phyloP scores from a whole-genome alignment of 2,113 vertebrate species.

The Choloepus hoffmanni region DNA sequence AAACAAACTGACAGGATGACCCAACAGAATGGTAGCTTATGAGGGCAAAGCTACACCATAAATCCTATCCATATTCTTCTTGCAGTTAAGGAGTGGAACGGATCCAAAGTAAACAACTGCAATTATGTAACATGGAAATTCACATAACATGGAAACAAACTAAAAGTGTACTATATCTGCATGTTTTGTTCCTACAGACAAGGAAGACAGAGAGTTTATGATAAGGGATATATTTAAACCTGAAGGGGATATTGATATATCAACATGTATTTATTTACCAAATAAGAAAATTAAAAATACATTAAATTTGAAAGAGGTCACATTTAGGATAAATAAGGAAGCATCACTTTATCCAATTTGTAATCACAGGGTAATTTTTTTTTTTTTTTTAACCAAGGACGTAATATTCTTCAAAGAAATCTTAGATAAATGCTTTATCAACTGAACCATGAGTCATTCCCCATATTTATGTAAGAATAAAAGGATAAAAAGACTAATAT shows the following conservation, averaged over 20 bases:
- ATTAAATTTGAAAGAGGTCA: neutral
- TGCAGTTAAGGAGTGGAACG: neutral
- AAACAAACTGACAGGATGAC: neutral
- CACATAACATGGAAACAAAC: neutral
- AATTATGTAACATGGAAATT: neutral
- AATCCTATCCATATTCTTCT: neutral
- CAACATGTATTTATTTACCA: neutral
- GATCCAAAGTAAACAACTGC: neutral
- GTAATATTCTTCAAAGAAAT: neutral
- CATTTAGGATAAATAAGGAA: neutral
- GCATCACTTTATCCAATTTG: neutral
- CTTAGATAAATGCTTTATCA: neutral
- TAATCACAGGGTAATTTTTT: neutral
- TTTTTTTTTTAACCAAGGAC: neutral
- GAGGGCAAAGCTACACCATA: neutral
- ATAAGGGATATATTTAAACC: neutral
- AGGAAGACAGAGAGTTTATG: neutral
- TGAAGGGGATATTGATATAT: neutral
- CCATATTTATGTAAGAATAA: conserved; percentile 8
- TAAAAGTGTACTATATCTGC: neutral
- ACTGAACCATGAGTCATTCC: neutral
- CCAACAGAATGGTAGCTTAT: neutral
- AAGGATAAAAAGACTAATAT: neutral
- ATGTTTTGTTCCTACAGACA: neutral
- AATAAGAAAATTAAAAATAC: neutral